These are phyloP conservation scores for Palythoa caribaeorum DNA, from an alignment of 92 coral and sea anemone genomes.

Conservation along the genomic window DNA sequence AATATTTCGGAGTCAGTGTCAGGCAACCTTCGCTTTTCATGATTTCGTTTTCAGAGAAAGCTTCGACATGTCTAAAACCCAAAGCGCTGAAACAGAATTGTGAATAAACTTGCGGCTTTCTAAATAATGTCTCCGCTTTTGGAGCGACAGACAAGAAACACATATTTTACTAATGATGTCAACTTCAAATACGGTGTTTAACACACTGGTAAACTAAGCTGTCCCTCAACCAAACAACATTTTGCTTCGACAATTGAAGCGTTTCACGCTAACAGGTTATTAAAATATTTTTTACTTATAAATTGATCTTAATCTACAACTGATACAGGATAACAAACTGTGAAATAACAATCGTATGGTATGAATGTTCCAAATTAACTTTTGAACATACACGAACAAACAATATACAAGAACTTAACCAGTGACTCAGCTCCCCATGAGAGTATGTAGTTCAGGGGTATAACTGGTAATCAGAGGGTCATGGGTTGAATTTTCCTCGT, in stretches of 20 bases:
- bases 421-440: no score
- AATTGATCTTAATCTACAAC: no score
- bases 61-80: no score
- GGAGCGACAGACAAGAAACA: neutral
- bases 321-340: no score
- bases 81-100: neutral
- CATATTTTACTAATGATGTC: slow-evolving; percentile 42
- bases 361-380: no score
- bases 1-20: neutral
- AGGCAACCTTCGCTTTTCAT: neutral
- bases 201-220: neutral
- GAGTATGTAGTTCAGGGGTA: no score
- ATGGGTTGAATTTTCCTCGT: no score
- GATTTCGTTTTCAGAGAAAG: neutral
- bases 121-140: neutral
- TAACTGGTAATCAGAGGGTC: no score
- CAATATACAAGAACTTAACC: no score
- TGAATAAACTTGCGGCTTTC: slow-evolving; percentile 39
- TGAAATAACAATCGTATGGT: no score
- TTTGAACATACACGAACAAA: no score
- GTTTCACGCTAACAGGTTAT: neutral
- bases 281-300: neutral
- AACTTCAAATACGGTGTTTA: neutral
- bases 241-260: neutral
- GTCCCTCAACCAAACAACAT: neutral